Conservation (phyloP, 2,113 vertebrate genomes). For the Serinus canaria region DNA sequence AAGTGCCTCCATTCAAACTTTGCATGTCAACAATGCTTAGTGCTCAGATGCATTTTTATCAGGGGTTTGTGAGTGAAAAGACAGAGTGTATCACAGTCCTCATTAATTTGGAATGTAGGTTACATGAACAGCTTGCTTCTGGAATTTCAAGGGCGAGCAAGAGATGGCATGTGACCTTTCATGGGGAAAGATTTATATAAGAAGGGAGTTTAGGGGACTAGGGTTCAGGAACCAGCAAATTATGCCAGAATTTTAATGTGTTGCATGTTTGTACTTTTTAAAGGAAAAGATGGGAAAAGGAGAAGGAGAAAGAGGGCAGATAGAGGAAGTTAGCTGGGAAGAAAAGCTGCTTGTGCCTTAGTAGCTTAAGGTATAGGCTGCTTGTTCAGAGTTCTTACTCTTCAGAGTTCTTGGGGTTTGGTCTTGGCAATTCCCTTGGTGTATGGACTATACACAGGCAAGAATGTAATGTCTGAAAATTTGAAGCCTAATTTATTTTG, state of each 20-base stretch:
- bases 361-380: background rate
- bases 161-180: constrained; percentile 71
- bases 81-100: constrained; percentile 67
- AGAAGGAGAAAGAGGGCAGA: background rate
- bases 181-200: constrained; percentile 65
- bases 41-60: constrained; percentile 24
- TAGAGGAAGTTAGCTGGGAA: background rate
- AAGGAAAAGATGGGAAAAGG: background rate
- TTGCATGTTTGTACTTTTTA: constrained; percentile 14
- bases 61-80: constrained; percentile 23
- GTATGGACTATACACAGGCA: background rate
- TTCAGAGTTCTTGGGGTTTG: background rate
- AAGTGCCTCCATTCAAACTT: background rate
- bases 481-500: background rate
- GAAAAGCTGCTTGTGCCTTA: background rate
- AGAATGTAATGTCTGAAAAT: background rate
- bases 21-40: background rate
- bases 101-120: constrained; percentile 73
- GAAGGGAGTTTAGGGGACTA: constrained; percentile 46
- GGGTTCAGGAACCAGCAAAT: constrained; percentile 58
- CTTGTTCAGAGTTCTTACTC: background rate
- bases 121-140: constrained; percentile 59
- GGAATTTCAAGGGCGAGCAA: constrained; percentile 68
- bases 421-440: background rate
- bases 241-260: constrained; percentile 53